These are phyloP conservation scores for Patella ulyssiponensis DNA, from an alignment of 2,888 invertebrate genomes.

Conservation along the genomic window DNA sequence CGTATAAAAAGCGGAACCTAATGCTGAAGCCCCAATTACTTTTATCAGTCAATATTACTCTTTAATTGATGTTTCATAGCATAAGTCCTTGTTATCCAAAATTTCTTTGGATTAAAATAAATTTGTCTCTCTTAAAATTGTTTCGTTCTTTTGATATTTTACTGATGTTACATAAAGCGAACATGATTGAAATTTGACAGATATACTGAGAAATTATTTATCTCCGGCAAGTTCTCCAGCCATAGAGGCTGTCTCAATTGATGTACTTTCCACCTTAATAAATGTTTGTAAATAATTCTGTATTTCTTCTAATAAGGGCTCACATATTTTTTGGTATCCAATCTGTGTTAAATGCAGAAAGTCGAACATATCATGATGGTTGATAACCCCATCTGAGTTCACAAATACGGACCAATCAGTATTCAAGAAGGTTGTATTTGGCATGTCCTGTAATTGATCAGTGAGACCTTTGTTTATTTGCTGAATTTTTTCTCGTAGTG, in stretches of 20 bases:
- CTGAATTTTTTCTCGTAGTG: constrained; percentile 82
- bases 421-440: constrained; percentile 83
- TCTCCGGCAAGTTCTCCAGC: constrained; percentile 41
- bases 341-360: constrained; percentile 87
- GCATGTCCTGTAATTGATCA: constrained; percentile 76
- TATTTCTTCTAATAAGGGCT: constrained; percentile 68
- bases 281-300: constrained; percentile 61
- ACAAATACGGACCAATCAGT: constrained; percentile 80
- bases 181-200: too few species aligned
- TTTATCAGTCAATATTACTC: too few species aligned
- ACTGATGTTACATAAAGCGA: too few species aligned
- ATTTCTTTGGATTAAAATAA: too few species aligned
- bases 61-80: too few species aligned
- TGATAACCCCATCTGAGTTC: constrained; percentile 78
- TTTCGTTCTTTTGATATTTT: too few species aligned
- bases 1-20: too few species aligned
- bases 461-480: constrained; percentile 84
- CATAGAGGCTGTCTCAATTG: constrained; percentile 44
- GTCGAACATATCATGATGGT: constrained; percentile 92
- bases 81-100: too few species aligned
- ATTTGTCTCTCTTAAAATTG: too few species aligned
- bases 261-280: constrained; percentile 63
- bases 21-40: too few species aligned
- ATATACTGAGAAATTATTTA: not conserved
- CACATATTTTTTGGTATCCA: constrained; percentile 82